A percentile compares a stretch with the other conserved stretches of the same genome.
Evolutionary conservation across 2,888 invertebrate genomes (phyloP).

Genomic region (Shargacucullia verbasci): DNA sequence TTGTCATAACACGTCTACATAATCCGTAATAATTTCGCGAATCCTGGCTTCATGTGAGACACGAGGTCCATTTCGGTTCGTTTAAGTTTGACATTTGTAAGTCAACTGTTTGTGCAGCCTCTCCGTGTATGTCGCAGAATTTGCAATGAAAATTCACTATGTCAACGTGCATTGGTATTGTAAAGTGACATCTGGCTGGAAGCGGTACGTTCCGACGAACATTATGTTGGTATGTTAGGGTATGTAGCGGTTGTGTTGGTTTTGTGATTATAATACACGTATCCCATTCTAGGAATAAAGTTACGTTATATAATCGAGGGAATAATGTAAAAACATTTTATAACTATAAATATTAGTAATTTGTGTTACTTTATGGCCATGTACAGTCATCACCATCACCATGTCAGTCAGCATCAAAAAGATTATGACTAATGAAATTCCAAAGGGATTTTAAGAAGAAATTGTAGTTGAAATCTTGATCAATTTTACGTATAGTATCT

Average conservation of each 20-base stretch:
- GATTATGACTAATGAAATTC: too few relatives aligned
- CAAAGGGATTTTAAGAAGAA: too few relatives aligned
- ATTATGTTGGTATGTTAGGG: slow-evolving; percentile 39
- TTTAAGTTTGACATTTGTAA: slow-evolving; percentile 88
- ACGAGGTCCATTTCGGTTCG: slow-evolving; percentile 83
- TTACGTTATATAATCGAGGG: not conserved
- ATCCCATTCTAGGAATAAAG: slow-evolving; percentile 10
- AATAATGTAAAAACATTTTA: too few relatives aligned
- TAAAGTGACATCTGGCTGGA: slow-evolving; percentile 76
- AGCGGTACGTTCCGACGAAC: slow-evolving; percentile 61
- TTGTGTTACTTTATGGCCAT: too few relatives aligned
- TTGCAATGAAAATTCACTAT: slow-evolving; percentile 86
- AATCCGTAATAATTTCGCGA: slow-evolving; percentile 48
- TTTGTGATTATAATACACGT: slow-evolving; percentile 40
- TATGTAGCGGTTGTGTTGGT: slow-evolving; percentile 27
- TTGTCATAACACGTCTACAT: too few relatives aligned
- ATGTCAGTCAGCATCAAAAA: too few relatives aligned
- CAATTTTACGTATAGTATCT: too few relatives aligned
- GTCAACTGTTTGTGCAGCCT: slow-evolving; percentile 81
- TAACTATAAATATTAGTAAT: too few relatives aligned
- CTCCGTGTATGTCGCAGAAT: slow-evolving; percentile 79
- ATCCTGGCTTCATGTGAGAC: slow-evolving; percentile 59
- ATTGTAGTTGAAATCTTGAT: too few relatives aligned
- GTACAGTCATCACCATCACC: too few relatives aligned
- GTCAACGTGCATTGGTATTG: slow-evolving; percentile 82